Conservation (phyloP, 2,797 vertebrate genomes). For the Austrolebias charrua region DNA sequence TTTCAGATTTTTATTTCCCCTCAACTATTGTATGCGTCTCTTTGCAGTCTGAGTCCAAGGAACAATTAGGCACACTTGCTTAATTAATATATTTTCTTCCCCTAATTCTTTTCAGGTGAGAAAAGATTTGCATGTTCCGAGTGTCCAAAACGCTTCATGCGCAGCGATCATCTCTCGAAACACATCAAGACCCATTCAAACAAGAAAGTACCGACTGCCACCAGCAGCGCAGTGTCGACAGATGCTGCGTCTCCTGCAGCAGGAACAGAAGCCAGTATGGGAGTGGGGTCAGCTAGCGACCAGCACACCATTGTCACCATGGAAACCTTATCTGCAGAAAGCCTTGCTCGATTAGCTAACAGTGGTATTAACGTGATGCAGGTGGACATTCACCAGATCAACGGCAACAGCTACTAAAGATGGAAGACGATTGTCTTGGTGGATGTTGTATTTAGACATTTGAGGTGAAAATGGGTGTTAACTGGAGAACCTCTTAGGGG, state of each 20-base stretch:
- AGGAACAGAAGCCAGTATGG: constrained; percentile 74
- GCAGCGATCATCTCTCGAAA: constrained; percentile 96
- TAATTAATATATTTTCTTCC: not conserved
- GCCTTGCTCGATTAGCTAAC: constrained; percentile 88
- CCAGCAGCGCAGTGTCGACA: constrained; percentile 44
- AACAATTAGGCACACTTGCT: not conserved
- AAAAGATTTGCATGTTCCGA: constrained; percentile 91
- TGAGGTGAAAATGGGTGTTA: constrained; percentile 62
- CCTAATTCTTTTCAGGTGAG: constrained; percentile 79
- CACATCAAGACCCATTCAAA: constrained; percentile 96
- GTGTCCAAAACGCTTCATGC: constrained; percentile 97
- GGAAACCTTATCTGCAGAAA: constrained; percentile 93
- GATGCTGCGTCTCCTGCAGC: constrained; percentile 77
- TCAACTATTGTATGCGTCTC: not conserved
- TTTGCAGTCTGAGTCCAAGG: not conserved
- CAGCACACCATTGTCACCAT: constrained; percentile 88
- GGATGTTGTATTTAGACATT: constrained; percentile 46
- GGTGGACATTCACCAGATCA: constrained; percentile 92
- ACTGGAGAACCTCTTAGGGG: constrained; percentile 34
- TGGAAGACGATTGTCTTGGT: constrained; percentile 17
- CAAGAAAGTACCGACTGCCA: constrained; percentile 81
- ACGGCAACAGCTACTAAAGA: constrained; percentile 89
- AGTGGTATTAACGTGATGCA: constrained; percentile 96
- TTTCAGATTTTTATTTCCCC: not conserved
- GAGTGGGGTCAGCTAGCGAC: constrained; percentile 68